Evolutionary conservation across 2,113 vertebrate genomes (phyloP), one percentile per base, ranked within the genome.

Genomic region (Nematolebias whitei): DNA sequence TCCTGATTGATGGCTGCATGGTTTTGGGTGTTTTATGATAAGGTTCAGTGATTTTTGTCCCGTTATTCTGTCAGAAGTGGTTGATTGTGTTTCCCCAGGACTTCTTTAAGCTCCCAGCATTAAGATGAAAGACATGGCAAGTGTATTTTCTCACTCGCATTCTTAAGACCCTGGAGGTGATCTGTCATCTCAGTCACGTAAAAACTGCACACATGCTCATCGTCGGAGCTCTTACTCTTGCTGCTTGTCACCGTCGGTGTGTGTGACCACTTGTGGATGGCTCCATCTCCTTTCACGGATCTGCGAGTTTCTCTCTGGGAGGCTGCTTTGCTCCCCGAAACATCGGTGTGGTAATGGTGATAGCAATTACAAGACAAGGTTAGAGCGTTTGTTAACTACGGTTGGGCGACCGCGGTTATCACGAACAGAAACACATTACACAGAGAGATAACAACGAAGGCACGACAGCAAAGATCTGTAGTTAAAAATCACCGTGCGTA

Each of bases 251-350:
- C 32, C 38, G n/a, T 80, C 43, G 70, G 47, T 73, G 60, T 71
- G 43, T 63, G 57, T 63, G 60, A 39, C 49, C 71, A 75, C 59
- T 60, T 5, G 23, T 54, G 53, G 69, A 24, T 45, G 52, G 64
- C 77, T 79, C 45, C 74, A 64, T 70, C 53, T 83, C 63, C 63
- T 85, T 70, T 86, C 79, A 85, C 39, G 44, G 64, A 56, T 71
- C 57, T 23, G 26, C 68, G 56, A 20, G 35, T 76, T 82, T 72
- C 60, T 66, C 63, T 58, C 56, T 64, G 61, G 23, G 67, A 57
- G 35, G 60, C 47, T 52, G 48, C 57, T 55, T 50, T 61, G 41
- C 59, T 82, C 63, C 12, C 22, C 48, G 24, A 13, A 40, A 44
- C 67, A 70, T 73, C 61, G 66, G 55, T 2, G n/a, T 32, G 53